Evolutionary conservation across 92 coral and sea anemone genomes (phyloP).

Genomic region (Palythoa grandis): DNA sequence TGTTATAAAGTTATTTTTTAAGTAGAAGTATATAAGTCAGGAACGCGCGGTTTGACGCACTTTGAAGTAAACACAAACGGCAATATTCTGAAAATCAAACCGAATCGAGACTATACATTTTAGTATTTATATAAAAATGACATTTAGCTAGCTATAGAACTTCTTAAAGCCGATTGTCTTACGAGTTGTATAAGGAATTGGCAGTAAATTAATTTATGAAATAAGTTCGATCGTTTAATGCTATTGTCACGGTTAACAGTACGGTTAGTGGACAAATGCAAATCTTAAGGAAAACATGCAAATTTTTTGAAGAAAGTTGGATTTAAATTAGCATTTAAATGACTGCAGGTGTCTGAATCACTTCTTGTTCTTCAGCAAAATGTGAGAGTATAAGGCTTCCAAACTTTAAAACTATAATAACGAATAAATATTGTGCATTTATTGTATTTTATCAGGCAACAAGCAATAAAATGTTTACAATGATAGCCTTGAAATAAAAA

Average conservation of each 20-base stretch:
- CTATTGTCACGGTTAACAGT: background rate
- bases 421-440: too few species aligned
- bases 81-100: conserved; percentile 4
- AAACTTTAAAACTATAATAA: too few species aligned
- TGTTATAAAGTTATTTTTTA: background rate
- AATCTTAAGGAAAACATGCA: background rate
- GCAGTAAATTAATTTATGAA: background rate
- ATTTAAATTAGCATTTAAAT: background rate
- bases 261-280: conserved; percentile 1
- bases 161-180: background rate
- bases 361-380: background rate
- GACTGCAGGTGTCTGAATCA: conserved; percentile 8
- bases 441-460: too few species aligned
- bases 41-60: background rate
- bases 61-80: background rate
- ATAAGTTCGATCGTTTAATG: background rate
- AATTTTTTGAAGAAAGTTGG: background rate
- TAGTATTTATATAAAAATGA: background rate
- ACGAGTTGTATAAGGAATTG: background rate
- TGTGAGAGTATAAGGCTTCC: background rate
- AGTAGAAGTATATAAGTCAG: background rate
- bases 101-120: background rate
- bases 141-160: background rate
- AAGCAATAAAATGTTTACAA: too few species aligned
- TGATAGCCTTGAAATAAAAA: too few species aligned